Percentiles rank a stretch among this genome's conserved stretches.
These are phyloP conservation scores for Marronus borbonicus DNA, from an alignment of 2,888 invertebrate species.

Conservation along the genomic window DNA sequence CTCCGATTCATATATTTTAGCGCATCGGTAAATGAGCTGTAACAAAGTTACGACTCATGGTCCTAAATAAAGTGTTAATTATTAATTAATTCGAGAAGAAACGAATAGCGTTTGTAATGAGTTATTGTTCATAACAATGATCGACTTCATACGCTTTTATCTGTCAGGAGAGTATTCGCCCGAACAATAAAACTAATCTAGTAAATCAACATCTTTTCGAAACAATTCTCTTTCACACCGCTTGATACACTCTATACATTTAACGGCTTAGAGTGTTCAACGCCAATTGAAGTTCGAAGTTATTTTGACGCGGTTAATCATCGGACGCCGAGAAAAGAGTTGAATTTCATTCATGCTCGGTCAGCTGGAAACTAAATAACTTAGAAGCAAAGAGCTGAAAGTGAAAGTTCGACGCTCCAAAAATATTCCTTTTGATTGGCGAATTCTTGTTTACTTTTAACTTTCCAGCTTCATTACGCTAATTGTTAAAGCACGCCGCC, in stretches of 20 bases:
- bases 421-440: background rate
- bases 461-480: too few species aligned
- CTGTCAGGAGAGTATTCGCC: background rate
- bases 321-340: slow-evolving; percentile 1
- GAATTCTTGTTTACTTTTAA: slow-evolving; percentile 1
- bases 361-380: slow-evolving; percentile 23
- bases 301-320: slow-evolving; percentile 11
- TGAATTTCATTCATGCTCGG: background rate
- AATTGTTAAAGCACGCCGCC: too few species aligned
- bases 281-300: background rate
- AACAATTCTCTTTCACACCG: background rate
- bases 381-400: slow-evolving; percentile 5
- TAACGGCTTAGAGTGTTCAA: background rate
- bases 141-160: background rate
- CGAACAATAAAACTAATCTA: slow-evolving; percentile 33
- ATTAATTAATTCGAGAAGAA: slow-evolving; percentile 41
- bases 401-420: background rate
- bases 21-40: slow-evolving; percentile 27
- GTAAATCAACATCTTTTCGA: slow-evolving; percentile 25
- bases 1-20: slow-evolving; percentile 37
- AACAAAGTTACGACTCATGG: slow-evolving; percentile 40
- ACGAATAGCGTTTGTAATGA: slow-evolving; percentile 43
- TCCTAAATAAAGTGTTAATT: slow-evolving; percentile 47
- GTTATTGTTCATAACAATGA: slow-evolving; percentile 42
- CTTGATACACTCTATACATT: background rate